Evolutionary conservation across 2,888 invertebrate genomes (phyloP), one percentile per base, ranked within the genome.

Genomic region (Acrocera orbiculus): DNA sequence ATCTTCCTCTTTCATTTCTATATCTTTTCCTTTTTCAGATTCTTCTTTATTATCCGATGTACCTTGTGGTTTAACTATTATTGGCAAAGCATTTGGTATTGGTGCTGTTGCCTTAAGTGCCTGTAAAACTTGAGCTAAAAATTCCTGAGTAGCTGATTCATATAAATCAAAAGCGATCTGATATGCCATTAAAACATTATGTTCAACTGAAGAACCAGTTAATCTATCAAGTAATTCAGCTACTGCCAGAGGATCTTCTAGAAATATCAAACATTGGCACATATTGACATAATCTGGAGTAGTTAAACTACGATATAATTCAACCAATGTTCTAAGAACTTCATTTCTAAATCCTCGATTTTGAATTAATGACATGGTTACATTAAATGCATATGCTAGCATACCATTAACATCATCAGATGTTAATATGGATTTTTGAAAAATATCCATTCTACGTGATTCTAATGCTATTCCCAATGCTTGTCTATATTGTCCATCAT

Each of bases 161-260:
- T 98, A 98, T 46, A 99, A 69, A 67, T 99, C 98, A 63, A 99
- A 99, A 0, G 80, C 93, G 48, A 99, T 93, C 64, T 99, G 98
- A 62, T 92, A 98, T 1, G 93, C 93, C 87, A 96, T 95, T 25
- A 96, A 64, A 37, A 82, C 79, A 42, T 76, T 77, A 41, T 85
- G 80, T 50, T 76, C 74, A 2, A 54, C 46, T 10, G 66, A 59
- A 4, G 82, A 83, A 54, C 79, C 73, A 16, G 85, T 80, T 1
- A 96, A 64, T 59, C 81, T 85, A 51, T 92, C 90, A 6, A 96
- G 65, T 40, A 95, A 79, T 58, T 89, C 82, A 11, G 93, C 92
- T 1, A 95, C 92, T 17, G 89, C 79, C 13, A 81, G 62, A 1
- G 93, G 85, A 61, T 95, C 92, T 55, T 96, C 93, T 29, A 96